Percentiles rank a stretch among this genome's conserved stretches.
These are phyloP conservation scores for Tadarida brasiliensis DNA, from an alignment of 2,797 vertebrate species.

Conservation along the genomic window DNA sequence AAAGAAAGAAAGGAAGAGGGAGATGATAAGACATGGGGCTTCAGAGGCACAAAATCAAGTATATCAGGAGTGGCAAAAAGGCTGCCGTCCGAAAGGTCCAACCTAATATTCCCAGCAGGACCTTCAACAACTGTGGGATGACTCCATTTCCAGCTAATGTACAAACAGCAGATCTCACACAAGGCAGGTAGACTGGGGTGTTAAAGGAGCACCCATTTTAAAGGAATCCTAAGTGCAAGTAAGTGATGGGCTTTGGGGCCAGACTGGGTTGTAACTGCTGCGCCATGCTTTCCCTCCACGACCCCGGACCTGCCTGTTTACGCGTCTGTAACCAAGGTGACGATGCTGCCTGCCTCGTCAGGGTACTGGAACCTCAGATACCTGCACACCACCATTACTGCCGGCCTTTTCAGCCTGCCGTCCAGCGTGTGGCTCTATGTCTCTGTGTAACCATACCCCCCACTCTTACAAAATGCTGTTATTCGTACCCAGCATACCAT, in stretches of 20 bases:
- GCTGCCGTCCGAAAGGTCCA: neutral
- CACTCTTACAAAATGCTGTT: neutral
- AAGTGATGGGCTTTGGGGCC: neutral
- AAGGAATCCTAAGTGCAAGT: neutral
- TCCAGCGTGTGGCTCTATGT: rapidly evolving
- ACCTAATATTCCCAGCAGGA: neutral
- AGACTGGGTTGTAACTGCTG: neutral
- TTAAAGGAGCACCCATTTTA: neutral
- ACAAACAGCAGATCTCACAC: neutral
- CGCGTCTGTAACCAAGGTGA: neutral
- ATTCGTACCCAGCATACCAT: neutral
- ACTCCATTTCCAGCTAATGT: neutral
- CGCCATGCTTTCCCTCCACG: neutral
- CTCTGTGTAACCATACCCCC: neutral
- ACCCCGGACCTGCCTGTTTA: neutral
- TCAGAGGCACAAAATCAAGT: slow-evolving; percentile 31
- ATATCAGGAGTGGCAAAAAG: neutral
- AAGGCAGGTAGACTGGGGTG: neutral
- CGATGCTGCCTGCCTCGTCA: neutral
- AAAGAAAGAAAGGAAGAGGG: neutral
- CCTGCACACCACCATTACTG: neutral
- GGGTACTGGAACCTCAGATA: neutral
- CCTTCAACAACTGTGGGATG: neutral
- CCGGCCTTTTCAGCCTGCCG: neutral
- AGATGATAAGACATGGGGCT: neutral